Evolutionary conservation across 2,113 vertebrate genomes (phyloP), one percentile per base, ranked within the genome.

Genomic region (Apeltes quadracus): DNA sequence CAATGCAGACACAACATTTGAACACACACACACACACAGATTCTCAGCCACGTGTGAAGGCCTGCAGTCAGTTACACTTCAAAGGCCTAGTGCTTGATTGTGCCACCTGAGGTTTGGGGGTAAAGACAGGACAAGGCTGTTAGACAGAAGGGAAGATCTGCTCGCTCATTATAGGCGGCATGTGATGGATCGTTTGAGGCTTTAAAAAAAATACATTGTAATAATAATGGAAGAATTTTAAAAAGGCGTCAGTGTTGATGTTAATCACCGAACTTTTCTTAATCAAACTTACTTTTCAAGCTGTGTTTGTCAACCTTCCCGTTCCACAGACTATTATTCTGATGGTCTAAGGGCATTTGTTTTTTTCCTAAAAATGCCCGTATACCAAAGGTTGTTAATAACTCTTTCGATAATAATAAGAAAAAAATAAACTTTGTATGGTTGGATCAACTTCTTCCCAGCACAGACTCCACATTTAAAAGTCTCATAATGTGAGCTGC

Each of bases 1-100:
- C 18, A 27, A 44, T 46, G 66, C 61, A 66, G 48, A 71, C 9
- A 54, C 43, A 68, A 78, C 44, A 41, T 38, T 41, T 46, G 44
- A 48, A 61, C 20, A 39, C 22, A 25, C 20, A 50, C 20, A 63
- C 39, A 27, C 51, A 54, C 14, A 29, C 51, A 16, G 36, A 71
- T 27, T 69, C 25, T 22, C 2, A 32, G 54, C 36, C 34, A 34
- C 51, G 61, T 54, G 58, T 66, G 25, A 39, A 54, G 54, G 74
- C 80, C 80, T 82, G 73, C 61, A 78, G 87, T 84, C 76, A 76
- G 80, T 84, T 72, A 63, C 71, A 87, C 78, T 84, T 88, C 84
- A 85, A 88, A 89, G 76, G 70, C 71, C 69, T 61, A 62, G 18
- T 80, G 79, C 69, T 76, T 90, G 83, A 87, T 87, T 89, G 75